Base-by-base conservation (phyloP, 2,888 invertebrate species). In the Lasioglossum marginatum region DNA sequence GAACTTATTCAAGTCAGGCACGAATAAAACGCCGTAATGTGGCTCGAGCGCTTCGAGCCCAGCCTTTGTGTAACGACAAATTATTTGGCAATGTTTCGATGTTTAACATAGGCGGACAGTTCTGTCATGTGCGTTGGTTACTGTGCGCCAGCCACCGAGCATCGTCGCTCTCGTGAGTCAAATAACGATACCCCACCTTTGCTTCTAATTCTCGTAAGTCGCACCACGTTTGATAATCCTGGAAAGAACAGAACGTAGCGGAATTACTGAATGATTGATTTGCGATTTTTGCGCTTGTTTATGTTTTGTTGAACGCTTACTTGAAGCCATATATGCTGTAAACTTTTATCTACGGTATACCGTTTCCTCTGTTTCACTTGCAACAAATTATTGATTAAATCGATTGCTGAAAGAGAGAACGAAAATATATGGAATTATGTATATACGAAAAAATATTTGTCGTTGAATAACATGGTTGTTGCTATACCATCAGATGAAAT, bases 321-420 rank as follows among this genome's bases (percentile, higher is more conserved):
- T 97, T 99, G 99, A 90, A 99, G 97, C 99, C 99, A 99, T 91
- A 97, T 97, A 95, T 99, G 99, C 92, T 97, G 97, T 88, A 99
- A 96, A 83, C 99, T 98, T 96, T 99, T 99, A 96, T 99, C 99
- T 81, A 99, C 99, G 0, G 99, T 98, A 94, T 97, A 98, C 40
- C 99, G 97, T 95, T 99, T 99, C 92, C 99, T 97, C 95, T 98
- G 98, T 95, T 99, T 98, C 89, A 98, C 99, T 97, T 99, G 99
- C 86, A 99, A 97, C 93, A 99, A 96, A 96, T 99, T 99, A 96
- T 98, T 99, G 94, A 99, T 99, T 92, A 99, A 96, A 96, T 99
- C 99, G 95, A 99, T 99, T 85, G 99, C 99, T 99, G 71, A 37
- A 89, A 88, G 45, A 52, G n/a, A 48, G 57, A 8, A 43, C 5